A percentile compares a stretch with the other conserved stretches of the same genome.
phyloP scores from a whole-genome alignment of 1,140 invertebrate species.

The Heliconius hermathena region DNA sequence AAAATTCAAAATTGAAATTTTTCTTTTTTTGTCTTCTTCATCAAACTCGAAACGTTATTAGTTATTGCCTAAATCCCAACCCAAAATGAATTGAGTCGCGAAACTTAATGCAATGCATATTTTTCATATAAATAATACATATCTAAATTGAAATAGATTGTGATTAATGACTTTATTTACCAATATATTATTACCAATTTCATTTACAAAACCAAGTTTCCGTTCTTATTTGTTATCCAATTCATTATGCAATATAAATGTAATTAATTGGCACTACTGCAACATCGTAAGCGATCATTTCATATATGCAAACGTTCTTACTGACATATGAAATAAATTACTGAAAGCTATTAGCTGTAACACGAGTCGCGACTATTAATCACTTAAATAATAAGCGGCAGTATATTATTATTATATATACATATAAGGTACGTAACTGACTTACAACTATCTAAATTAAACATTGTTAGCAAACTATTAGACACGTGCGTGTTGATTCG shows the following conservation, averaged over 20 bases:
- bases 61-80: too few species aligned
- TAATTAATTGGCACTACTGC: conserved; percentile 4
- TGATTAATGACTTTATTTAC: background rate
- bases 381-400: conserved; percentile 51
- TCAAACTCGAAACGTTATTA: too few species aligned
- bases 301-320: conserved; percentile 26
- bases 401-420: conserved; percentile 10
- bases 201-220: background rate
- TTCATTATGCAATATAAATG: background rate
- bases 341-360: conserved; percentile 47
- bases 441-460: background rate
- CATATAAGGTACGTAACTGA: background rate
- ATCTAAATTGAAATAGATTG: background rate
- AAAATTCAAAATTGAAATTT: too few species aligned
- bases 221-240: background rate
- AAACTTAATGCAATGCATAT: too few species aligned
- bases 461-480: conserved; percentile 5
- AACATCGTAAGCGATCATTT: conserved; percentile 25
- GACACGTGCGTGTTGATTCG: background rate
- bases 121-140: too few species aligned
- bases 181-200: background rate
- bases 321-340: conserved; percentile 47
- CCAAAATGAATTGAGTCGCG: too few species aligned
- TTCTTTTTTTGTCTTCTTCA: too few species aligned
- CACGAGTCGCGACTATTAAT: conserved; percentile 52